Evolutionary conservation across 2,888 invertebrate species (phyloP).

Genomic region (Sphecodes monilicornis): DNA sequence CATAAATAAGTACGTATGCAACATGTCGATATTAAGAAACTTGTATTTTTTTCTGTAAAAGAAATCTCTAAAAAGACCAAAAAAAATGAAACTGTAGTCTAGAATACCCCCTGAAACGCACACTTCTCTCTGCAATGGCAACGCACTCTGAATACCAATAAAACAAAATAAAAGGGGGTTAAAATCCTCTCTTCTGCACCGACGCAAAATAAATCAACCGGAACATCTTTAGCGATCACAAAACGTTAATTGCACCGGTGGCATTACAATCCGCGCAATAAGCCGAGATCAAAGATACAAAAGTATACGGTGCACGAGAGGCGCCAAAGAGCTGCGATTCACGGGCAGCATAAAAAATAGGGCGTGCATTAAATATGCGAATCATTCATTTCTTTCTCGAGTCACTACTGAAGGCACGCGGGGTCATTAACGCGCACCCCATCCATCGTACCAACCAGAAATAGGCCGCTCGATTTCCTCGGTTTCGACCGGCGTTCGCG

Average conservation of each 20-base stretch:
- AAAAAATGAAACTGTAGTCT: no score
- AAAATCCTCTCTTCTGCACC: no score
- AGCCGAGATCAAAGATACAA: not conserved
- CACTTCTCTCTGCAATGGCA: no score
- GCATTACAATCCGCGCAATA: not conserved
- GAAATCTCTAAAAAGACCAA: no score
- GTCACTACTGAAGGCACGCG: not conserved
- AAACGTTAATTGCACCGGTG: not conserved
- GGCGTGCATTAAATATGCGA: constrained; percentile 6
- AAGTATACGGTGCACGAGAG: not conserved
- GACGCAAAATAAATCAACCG: not conserved
- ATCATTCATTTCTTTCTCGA: constrained; percentile 12
- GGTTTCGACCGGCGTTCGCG: constrained; percentile 39
- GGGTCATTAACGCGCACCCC: constrained; percentile 14
- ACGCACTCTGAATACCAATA: no score
- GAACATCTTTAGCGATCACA: not conserved
- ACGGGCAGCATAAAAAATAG: not conserved
- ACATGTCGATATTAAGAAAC: no score
- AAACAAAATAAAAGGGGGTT: not conserved
- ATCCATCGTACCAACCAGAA: not conserved
- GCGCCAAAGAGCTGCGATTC: not conserved
- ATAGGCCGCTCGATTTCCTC: constrained; percentile 56
- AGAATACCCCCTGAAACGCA: no score
- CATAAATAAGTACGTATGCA: no score
- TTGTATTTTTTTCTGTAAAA: no score